Base-by-base conservation (phyloP, 2,797 vertebrate genomes). In the Enteromius anoplus region DNA sequence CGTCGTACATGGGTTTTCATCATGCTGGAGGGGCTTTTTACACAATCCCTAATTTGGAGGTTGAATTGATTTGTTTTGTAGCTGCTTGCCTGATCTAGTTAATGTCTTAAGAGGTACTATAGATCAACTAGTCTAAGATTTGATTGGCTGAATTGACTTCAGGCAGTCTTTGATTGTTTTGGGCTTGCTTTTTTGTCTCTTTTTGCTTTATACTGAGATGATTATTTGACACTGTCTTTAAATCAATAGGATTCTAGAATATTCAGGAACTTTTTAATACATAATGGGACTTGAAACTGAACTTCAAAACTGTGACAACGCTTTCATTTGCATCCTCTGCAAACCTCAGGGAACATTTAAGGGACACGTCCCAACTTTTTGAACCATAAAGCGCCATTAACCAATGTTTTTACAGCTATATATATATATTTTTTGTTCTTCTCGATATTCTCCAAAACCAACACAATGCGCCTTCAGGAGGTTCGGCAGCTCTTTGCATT, bases 401-500 rank as follows among this genome's bases (percentile, higher is more conserved):
- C 62, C 9, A 37, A 84, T 83, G 68, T 83, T 86, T 85, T 88
- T 85, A 71, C 82, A 83, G 80, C 80, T 78, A 29, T 80, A n/a
- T n/a, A n/a, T n/a, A n/a, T n/a, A n/a, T n/a, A n/a, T 29, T 49
- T 75, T 72, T 17, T 62, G 37, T 49, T 79, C 26, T 2, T 45
- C 37, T 81, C 66, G 47, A 70, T 78, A 80, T 88, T 81, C 69
- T 93, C 92, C 95, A 93, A 93, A 95, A 95, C 93, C 95, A 92
- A 95, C 93, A 91, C 91, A 93, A 92, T 92, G 90, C 91, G 94
- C 93, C 93, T 95, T 93, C 91, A 71, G 90, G 93, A 95, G 93
- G 93, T 89, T 86, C 87, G 95, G 95, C 95, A 95, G 95, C 96
- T 95, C 94, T 95, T 92, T 96, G 96, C 92, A 92, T 91, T 92